These are phyloP conservation scores for Microtus richardsoni DNA, from an alignment of 2,113 vertebrate genomes.

Conservation along the genomic window DNA sequence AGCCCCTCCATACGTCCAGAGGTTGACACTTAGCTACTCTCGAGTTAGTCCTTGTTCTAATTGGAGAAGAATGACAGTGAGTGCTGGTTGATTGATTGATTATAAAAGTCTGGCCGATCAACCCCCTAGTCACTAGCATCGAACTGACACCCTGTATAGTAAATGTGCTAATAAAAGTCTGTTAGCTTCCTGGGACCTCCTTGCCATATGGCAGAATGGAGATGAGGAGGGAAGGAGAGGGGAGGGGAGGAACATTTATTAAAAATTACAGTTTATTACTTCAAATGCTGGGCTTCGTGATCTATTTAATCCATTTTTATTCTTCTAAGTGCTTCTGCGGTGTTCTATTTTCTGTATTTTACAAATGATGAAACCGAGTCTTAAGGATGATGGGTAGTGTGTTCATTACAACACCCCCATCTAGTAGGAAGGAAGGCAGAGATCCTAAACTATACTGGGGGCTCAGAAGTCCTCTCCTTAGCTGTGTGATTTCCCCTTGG, in stretches of 20 bases:
- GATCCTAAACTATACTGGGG: background rate
- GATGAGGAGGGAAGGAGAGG: background rate
- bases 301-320: background rate
- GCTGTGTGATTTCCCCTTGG: background rate
- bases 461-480: background rate
- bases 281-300: background rate
- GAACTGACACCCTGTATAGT: conserved; percentile 10
- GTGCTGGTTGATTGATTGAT: background rate
- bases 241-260: background rate
- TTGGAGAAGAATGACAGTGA: background rate
- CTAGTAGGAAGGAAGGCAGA: background rate
- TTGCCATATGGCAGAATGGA: conserved; percentile 7
- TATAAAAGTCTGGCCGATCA: conserved; percentile 11
- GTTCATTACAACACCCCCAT: background rate
- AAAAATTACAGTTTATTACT: conserved; percentile 1
- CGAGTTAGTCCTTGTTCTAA: background rate
- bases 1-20: background rate
- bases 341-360: background rate
- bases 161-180: background rate
- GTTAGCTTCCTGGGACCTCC: background rate
- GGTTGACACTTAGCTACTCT: background rate
- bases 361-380: background rate
- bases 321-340: background rate
- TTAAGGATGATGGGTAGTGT: background rate
- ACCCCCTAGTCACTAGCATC: background rate